phyloP scores from a whole-genome alignment of 2,797 vertebrate species.

The Megaceryle alcyon region DNA sequence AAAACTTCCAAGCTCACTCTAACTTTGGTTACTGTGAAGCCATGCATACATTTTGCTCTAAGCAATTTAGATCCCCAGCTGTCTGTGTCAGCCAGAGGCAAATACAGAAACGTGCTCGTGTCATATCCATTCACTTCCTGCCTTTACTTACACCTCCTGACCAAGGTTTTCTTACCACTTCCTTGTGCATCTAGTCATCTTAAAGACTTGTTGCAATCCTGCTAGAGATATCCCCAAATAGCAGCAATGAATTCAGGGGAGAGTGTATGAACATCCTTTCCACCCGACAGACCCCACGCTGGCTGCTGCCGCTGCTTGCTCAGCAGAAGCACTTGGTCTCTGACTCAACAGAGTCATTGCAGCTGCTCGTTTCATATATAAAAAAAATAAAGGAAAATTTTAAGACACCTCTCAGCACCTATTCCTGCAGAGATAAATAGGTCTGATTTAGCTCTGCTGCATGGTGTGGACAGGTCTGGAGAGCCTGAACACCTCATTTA shows the following conservation, averaged over 20 bases:
- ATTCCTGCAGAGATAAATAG: background rate
- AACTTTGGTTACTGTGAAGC: background rate
- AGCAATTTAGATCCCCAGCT: background rate
- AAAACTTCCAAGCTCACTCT: background rate
- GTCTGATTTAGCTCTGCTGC: background rate
- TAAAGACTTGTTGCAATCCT: background rate
- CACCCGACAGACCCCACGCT: rapidly evolving
- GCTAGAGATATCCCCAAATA: background rate
- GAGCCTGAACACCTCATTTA: too few relatives aligned
- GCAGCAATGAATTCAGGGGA: rapidly evolving
- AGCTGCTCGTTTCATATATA: background rate
- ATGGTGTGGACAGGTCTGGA: background rate
- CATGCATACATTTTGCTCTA: background rate
- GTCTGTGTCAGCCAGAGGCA: background rate
- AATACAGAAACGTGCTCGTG: rapidly evolving
- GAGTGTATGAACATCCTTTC: rapidly evolving
- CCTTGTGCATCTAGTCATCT: background rate
- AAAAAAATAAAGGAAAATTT: background rate
- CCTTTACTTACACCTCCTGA: background rate
- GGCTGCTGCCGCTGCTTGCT: rapidly evolving
- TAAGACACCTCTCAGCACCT: background rate
- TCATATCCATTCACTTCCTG: rapidly evolving
- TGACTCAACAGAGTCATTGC: too few relatives aligned
- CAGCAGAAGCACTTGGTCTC: background rate
- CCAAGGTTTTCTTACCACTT: background rate